Percentiles rank a stretch among this genome's conserved stretches.
phyloP scores from a whole-genome alignment of 2,888 invertebrate species.

The Acrobasis repandana region DNA sequence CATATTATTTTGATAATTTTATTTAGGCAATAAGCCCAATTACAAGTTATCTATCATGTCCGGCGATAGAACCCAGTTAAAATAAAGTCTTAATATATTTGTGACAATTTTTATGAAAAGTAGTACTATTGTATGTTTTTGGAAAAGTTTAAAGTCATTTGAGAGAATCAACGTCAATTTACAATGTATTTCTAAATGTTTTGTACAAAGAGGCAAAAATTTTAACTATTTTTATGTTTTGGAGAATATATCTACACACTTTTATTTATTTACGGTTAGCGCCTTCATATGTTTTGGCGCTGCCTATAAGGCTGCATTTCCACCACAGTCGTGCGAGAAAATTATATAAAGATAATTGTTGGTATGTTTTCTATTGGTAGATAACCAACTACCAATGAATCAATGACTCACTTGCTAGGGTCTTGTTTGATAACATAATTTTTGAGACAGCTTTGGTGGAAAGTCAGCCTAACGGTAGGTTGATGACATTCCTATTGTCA shows the following conservation, averaged over 20 bases:
- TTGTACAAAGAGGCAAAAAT: slow-evolving; percentile 11
- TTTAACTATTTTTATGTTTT: slow-evolving; percentile 32
- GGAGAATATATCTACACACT: slow-evolving; percentile 29
- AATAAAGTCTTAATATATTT: slow-evolving; percentile 6
- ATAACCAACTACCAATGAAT: neutral
- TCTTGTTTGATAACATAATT: neutral
- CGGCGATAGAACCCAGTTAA: slow-evolving; percentile 5
- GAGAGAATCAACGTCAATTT: slow-evolving; percentile 8
- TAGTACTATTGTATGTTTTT: slow-evolving; percentile 10
- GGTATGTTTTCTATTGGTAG: too few relatives aligned
- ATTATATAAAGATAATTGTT: neutral
- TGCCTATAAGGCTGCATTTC: slow-evolving; percentile 25
- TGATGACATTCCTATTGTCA: slow-evolving; percentile 43
- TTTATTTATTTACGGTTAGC: slow-evolving; percentile 37
- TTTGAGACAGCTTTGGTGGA: neutral
- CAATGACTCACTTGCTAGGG: neutral
- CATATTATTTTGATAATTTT: too few relatives aligned
- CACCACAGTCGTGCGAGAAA: neutral
- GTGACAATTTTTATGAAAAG: slow-evolving; percentile 15
- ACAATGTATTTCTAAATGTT: slow-evolving; percentile 14
- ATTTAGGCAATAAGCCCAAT: too few relatives aligned
- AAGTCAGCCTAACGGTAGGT: neutral
- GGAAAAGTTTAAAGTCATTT: slow-evolving; percentile 4
- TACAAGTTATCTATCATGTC: slow-evolving; percentile 2
- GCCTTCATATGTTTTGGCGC: slow-evolving; percentile 81